phyloP scores from a whole-genome alignment of 2,888 invertebrate species.

The Nomada ferruginata region DNA sequence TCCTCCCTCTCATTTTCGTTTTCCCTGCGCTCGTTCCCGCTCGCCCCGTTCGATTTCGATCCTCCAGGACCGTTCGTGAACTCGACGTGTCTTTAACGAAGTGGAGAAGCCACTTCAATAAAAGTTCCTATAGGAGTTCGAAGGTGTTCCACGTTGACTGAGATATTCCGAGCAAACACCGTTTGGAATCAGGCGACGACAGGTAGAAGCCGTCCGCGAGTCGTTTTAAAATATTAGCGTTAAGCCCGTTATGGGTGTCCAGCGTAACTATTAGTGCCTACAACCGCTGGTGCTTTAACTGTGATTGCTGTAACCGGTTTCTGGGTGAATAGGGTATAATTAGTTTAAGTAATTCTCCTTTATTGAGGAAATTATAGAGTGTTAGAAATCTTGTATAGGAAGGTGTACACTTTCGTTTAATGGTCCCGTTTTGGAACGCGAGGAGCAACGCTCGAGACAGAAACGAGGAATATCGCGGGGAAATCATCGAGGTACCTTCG shows the following conservation, averaged over 20 bases:
- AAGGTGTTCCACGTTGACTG: background rate
- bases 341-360: conserved; percentile 9
- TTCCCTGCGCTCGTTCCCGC: background rate
- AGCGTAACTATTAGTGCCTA: conserved; percentile 12
- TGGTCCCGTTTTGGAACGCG: background rate
- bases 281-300: conserved; percentile 18
- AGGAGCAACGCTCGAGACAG: background rate
- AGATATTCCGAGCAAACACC: conserved; percentile 3
- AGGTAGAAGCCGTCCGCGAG: background rate
- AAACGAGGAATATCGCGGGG: background rate
- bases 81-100: conserved; percentile 36
- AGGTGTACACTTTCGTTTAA: too few relatives aligned
- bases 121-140: conserved; percentile 40
- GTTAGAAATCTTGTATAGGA: background rate
- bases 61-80: conserved; percentile 42
- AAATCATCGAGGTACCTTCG: too few relatives aligned
- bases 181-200: background rate
- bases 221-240: conserved; percentile 35
- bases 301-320: conserved; percentile 25
- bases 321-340: background rate
- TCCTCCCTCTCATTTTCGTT: background rate
- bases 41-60: conserved; percentile 31
- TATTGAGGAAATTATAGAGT: too few relatives aligned
- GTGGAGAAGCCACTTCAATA: conserved; percentile 39
- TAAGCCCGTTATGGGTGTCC: conserved; percentile 27